Base-by-base conservation (phyloP, 2,797 vertebrate species). In the Esox masquinongy region DNA sequence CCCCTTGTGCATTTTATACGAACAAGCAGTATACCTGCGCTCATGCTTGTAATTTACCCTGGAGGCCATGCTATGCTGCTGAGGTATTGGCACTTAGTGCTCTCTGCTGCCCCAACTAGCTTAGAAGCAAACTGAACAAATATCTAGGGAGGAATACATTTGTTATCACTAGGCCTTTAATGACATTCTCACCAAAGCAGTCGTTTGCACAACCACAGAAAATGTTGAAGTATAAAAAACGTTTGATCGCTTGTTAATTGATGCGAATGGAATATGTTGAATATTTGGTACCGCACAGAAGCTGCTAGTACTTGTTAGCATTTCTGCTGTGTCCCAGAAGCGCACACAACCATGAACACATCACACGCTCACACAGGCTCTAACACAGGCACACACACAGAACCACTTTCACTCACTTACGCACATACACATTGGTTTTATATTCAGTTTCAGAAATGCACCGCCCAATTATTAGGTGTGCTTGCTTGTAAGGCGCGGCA, bases 1-100 rank as follows among this genome's bases (percentile, higher is more conserved):
- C 26, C 36, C 56, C 61, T 71, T 43, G 70, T 77, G 72, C 51
- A 59, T 29, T 77, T 74, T 15, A 31, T 73, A 77, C 64, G 63
- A 80, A 81, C 74, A 79, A 73, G 59, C 72, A 63, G 73, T 47
- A 76, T 77, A 68, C 75, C 76, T 79, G 49, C 68, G 51, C 43
- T 47, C 43, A 47, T 47, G 43, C 49, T 34, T 75, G 68, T 67
- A 29, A 68, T 49, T n/a, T 39, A 4, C 50, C 74, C 74, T 22
- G 1, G 47, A 74, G 53, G 29, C 15, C 61, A 24, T 47, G 34
- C 11, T 17, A 61, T 61, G 9, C 3, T 61, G 22, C 22, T 61
- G 22, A 4, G 56, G 22, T 26, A 47, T 47, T 47, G 43, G 43
- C 43, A 24, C 22, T 61, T 61, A 61, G 9, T 26, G 56, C 24